Evolutionary conservation across 1,140 invertebrate species (phyloP), one percentile per base, ranked within the genome.

Genomic region (Trichomalopsis sarcophagae): DNA sequence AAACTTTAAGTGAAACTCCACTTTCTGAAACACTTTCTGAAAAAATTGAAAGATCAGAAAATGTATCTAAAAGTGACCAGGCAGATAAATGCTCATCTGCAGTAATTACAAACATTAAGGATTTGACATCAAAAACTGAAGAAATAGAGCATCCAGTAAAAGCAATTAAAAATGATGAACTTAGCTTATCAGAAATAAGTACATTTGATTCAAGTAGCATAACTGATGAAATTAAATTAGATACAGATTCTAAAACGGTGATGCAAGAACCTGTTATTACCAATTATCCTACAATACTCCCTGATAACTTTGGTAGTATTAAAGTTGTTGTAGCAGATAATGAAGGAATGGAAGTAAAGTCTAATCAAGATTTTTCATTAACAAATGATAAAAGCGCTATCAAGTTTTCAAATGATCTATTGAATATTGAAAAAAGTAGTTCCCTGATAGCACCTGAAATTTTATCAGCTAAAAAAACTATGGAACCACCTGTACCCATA

Each of bases 61-160:
- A 74, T 36, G 14, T 17, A 74, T 36, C 13, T 71, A 71, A 27
- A 30, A 27, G 33, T 71, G 23, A 33, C 10, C 23, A 71, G 68
- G 27, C 9, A 33, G 30, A 71, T 14, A 11, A 71, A 33, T 30
- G 68, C 9, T 30, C 23, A 30, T 4, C 17, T 77, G 30, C 66
- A 14, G 17, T n/a, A 7, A n/a, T 91, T 91, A 75, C 91, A 91
- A 75, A 62, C n/a, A 5, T 62, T 62, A 90, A 91, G 77, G 89
- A 44, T 9, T 44, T 89, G 81, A 90, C 90, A 55, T 74, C 90
- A n/a, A 90, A 91, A 73, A 91, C 90, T 40, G 86, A 90, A 71
- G 87, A 90, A 13, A 89, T 88, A n/a, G 90, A 91, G 21, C 30
- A 27, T 50, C 73, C 55, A 21, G 4, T 62, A 21, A 21, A 21